Conservation (phyloP, 2,888 invertebrate genomes). For the Aquatica leii region DNA sequence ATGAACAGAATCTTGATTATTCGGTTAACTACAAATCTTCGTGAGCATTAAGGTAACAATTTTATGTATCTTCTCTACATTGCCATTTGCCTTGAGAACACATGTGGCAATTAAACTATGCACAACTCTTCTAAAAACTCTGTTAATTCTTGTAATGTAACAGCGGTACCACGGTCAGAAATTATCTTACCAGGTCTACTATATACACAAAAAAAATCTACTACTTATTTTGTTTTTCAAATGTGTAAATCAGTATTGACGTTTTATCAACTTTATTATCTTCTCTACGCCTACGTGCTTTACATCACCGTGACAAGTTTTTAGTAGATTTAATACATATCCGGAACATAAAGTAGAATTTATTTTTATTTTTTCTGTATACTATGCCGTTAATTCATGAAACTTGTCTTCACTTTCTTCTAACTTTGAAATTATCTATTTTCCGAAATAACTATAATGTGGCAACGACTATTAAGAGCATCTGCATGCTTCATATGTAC, state of each 20-base stretch:
- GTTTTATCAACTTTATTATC: not conserved
- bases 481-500: conserved; percentile 9
- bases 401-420: conserved; percentile 6
- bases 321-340: conserved; percentile 42
- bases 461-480: not conserved
- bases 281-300: too few relatives aligned
- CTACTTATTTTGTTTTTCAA: conserved; percentile 5
- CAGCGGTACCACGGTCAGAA: conserved; percentile 46
- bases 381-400: conserved; percentile 18
- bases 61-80: conserved; percentile 45
- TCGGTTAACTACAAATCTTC: too few relatives aligned
- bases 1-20: conserved; percentile 40
- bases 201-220: conserved; percentile 24
- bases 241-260: conserved; percentile 14
- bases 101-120: too few relatives aligned
- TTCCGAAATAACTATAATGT: conserved; percentile 10
- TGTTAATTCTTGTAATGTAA: conserved; percentile 45
- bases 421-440: conserved; percentile 2
- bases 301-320: conserved; percentile 44
- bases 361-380: conserved; percentile 13
- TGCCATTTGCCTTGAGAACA: conserved; percentile 49
- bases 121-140: conserved; percentile 39
- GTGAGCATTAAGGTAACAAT: conserved; percentile 43
- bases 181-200: conserved; percentile 36
- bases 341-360: conserved; percentile 41